Evolutionary conservation across 2,888 invertebrate genomes (phyloP), one percentile per base, ranked within the genome.

Genomic region (Aricia artaxerxes): DNA sequence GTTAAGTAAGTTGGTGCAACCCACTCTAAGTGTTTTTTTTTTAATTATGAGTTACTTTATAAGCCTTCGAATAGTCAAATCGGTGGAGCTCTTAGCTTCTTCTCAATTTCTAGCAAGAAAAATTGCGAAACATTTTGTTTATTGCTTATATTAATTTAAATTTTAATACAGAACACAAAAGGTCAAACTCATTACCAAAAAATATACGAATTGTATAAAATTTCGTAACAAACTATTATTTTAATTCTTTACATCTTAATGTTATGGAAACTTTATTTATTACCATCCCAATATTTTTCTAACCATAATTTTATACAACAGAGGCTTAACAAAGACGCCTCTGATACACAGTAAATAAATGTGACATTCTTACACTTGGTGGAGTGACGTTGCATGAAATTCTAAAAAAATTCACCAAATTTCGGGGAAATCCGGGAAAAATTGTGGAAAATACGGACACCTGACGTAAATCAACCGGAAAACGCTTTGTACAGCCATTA

Each of bases 391-490:
- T 35, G 69, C 69, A 16, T 38, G 69, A 69, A 69, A 69, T 38
- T 69, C 69, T 16, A 16, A 11, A 69, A 69, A 69, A 69, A 69
- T 11, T 69, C 31, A 3, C 31, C 5, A 64, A 64, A 64, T 11
- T 31, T 64, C 11, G 9, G 64, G 35, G 0, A 69, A 69, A 69
- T 6, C 13, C 35, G 4, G 40, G 1, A 44, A n/a, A 73, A 44
- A 40, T 44, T 44, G 73, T n/a, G n/a, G 4, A 73, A 24, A 44
- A 44, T 73, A 40, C 44, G 24, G 40, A 73, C 73, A 73, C 73
- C 73, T 73, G 73, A 73, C 73, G 73, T 40, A 44, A 73, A 73
- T 73, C 73, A 73, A 44, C 69, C 69, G 69, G 69, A 35, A 69
- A 69, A 44, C 73, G 40, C 44, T 73, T 73, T 73, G 73, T 73